Conservation (phyloP, 2,113 vertebrate species). For the Prionailurus viverrinus region DNA sequence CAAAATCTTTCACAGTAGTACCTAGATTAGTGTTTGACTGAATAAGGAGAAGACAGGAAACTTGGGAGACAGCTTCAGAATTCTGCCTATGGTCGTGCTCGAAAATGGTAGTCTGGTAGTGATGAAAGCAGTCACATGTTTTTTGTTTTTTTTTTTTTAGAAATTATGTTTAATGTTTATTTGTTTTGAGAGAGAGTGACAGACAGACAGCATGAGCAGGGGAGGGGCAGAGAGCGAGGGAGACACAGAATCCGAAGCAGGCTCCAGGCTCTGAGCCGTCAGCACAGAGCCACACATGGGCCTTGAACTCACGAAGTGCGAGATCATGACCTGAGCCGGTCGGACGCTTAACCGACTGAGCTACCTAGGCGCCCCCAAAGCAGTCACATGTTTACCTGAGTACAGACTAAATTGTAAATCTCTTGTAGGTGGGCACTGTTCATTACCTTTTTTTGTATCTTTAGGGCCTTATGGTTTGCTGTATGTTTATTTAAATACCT, state of each 20-base stretch:
- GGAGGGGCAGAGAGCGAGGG: too few species aligned
- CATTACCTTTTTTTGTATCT: not conserved
- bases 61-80: not conserved
- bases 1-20: not conserved
- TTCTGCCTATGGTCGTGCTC: not conserved
- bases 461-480: not conserved
- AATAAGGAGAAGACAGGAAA: not conserved
- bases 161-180: too few species aligned
- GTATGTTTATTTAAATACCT: not conserved
- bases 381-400: not conserved
- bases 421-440: not conserved
- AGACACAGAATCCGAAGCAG: too few species aligned
- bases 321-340: too few species aligned
- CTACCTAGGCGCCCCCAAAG: not conserved
- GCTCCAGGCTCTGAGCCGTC: too few species aligned
- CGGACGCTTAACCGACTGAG: too few species aligned
- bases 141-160: not conserved
- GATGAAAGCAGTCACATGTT: not conserved
- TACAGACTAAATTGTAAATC: not conserved
- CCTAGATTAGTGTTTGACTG: slow-evolving; percentile 7
- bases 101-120: not conserved
- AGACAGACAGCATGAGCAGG: too few species aligned
- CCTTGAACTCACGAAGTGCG: too few species aligned
- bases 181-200: too few species aligned
- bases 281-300: too few species aligned